Evolutionary conservation across 2,888 invertebrate genomes (phyloP), one percentile per base, ranked within the genome.

Genomic region (Matsumyia berberina): DNA sequence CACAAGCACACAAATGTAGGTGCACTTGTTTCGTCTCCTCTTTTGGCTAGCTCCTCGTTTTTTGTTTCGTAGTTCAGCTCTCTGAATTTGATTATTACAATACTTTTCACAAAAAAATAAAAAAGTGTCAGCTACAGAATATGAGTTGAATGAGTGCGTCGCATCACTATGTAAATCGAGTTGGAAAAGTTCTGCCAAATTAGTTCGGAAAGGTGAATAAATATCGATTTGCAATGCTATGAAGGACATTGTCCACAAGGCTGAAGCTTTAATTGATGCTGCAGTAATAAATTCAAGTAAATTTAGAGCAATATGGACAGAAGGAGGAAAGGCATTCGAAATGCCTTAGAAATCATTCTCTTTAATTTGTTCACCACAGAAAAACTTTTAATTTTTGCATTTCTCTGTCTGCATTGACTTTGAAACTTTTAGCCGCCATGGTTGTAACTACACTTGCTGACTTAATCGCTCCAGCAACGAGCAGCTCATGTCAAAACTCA

Each of bases 111-210:
- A 24, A 15, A 39, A 9, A 29, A 51, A 51, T n/a, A 51, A 31
- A 53, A 11, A 2, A 8, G 29, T n/a, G 29, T 58, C 39, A 58
- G 62, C 2, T 5, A 17, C 44, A 9, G 46, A 62, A 19, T 46
- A 46, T 60, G 42, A 9, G 15, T 15, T 15, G 42, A 60, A 44
- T 44, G 60, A 62, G 62, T 46, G 46, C 62, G 9, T 33, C 24
- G 29, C 3, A 29, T 51, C 53, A 53, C n/a, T n/a, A 51, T 29
- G 51, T 12, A 51, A 51, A 51, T 51, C 9, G 35, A 55, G 17
- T 55, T 55, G 55, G 6, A 17, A 55, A 55, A 15, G 55, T 55
- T 33, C 11, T 35, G 33, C 15, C 17, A n/a, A 57, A 57, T 37
- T 11, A 57, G 6, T 57, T 57, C 35, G 33, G 17, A 37, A 17